A percentile compares a stretch with the other conserved stretches of the same genome.
phyloP scores from a whole-genome alignment of 2,113 vertebrate species.

The Aramus guarauna region DNA sequence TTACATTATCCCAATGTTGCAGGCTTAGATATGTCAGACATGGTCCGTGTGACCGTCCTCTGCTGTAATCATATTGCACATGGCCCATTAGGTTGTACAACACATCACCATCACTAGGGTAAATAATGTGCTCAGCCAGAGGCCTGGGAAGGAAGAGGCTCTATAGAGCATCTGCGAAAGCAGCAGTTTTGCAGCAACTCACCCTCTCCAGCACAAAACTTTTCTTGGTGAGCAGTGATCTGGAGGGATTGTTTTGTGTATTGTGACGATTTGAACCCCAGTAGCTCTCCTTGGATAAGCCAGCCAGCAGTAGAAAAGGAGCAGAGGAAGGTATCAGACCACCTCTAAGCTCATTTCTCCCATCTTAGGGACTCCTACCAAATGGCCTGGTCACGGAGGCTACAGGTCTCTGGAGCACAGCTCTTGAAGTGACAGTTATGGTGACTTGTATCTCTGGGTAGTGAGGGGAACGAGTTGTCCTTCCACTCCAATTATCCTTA shows the following conservation, averaged over 20 bases:
- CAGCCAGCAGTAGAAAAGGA: neutral
- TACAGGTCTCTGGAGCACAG: neutral
- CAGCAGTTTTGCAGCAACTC: neutral
- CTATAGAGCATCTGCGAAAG: neutral
- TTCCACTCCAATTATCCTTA: neutral
- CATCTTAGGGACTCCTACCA: neutral
- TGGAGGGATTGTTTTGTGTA: neutral
- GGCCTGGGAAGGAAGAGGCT: neutral
- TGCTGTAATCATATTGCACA: neutral
- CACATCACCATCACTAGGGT: neutral
- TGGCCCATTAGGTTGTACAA: neutral
- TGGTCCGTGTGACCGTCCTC: neutral
- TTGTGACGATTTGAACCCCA: neutral
- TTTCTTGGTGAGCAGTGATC: neutral
- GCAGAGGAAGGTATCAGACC: accelerated
- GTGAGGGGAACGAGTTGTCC: neutral
- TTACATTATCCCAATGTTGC: neutral
- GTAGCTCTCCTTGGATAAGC: neutral
- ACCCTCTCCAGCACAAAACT: neutral
- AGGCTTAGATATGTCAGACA: neutral
- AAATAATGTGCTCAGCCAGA: neutral
- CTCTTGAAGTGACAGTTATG: neutral
- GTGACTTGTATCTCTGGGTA: neutral
- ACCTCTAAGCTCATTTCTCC: neutral
- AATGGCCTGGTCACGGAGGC: neutral